These are phyloP conservation scores for Acanthoscelides obtectus DNA, from an alignment of 2,888 invertebrate genomes.

Conservation along the genomic window DNA sequence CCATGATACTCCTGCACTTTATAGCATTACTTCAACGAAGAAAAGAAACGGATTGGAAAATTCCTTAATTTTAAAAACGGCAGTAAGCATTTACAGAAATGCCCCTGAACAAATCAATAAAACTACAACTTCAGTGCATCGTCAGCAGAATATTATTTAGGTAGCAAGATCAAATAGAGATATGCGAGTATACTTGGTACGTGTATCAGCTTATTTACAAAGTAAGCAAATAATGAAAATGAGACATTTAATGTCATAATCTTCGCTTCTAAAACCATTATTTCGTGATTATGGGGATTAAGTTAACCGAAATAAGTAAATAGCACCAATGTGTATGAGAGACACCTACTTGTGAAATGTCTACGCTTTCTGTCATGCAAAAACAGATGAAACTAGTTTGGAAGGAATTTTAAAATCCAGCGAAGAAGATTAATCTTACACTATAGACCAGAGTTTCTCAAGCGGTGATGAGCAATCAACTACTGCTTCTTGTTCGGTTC, in stretches of 20 bases:
- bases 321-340: background rate
- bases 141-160: background rate
- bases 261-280: background rate
- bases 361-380: background rate
- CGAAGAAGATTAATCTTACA: too few relatives aligned
- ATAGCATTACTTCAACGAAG: too few relatives aligned
- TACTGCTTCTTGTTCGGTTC: too few relatives aligned
- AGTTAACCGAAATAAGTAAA: background rate
- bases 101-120: background rate
- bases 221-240: background rate
- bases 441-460: too few relatives aligned
- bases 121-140: background rate
- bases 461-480: too few relatives aligned
- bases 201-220: background rate
- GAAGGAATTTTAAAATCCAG: too few relatives aligned
- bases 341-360: background rate
- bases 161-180: background rate
- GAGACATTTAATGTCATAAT: background rate
- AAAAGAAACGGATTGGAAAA: too few relatives aligned
- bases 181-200: background rate
- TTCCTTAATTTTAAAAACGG: too few relatives aligned
- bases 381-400: background rate
- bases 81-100: too few relatives aligned
- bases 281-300: background rate
- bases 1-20: too few relatives aligned